These are phyloP conservation scores for Clunio marinus DNA, from an alignment of 2,888 invertebrate genomes.

Conservation along the genomic window DNA sequence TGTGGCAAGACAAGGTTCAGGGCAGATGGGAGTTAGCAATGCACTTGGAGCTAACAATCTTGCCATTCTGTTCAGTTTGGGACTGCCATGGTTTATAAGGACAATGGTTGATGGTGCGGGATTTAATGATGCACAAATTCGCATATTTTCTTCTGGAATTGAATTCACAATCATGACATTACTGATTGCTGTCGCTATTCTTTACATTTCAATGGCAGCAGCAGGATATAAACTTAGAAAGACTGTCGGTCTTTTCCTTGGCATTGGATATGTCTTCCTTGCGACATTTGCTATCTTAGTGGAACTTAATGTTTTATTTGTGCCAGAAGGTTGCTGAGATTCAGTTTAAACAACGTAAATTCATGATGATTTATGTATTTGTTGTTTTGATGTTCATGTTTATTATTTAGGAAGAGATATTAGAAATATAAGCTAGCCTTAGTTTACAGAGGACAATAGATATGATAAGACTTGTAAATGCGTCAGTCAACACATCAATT, in stretches of 20 bases:
- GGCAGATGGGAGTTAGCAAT: constrained; percentile 82
- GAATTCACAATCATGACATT: constrained; percentile 77
- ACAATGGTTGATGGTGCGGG: constrained; percentile 52
- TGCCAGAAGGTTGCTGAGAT: not conserved
- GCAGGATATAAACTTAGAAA: constrained; percentile 68
- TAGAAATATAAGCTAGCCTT: too few relatives aligned
- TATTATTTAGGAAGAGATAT: too few relatives aligned
- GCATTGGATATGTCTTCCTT: constrained; percentile 64
- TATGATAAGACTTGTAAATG: too few relatives aligned
- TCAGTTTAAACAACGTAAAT: too few relatives aligned
- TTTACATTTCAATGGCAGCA: constrained; percentile 65
- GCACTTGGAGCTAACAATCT: constrained; percentile 81
- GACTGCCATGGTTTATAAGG: constrained; percentile 80
- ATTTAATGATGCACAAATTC: constrained; percentile 51
- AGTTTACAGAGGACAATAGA: too few relatives aligned
- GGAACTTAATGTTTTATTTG: constrained; percentile 69
- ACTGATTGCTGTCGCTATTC: constrained; percentile 64
- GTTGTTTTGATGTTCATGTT: too few relatives aligned
- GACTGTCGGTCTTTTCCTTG: constrained; percentile 62
- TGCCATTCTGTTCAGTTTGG: constrained; percentile 76
- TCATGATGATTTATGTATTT: too few relatives aligned
- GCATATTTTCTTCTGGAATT: constrained; percentile 73
- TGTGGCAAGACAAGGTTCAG: constrained; percentile 81
- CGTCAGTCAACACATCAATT: too few relatives aligned
- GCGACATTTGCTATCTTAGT: constrained; percentile 72